Conservation (phyloP, 1,140 invertebrate species). For the Brachionus calyciflorus region DNA sequence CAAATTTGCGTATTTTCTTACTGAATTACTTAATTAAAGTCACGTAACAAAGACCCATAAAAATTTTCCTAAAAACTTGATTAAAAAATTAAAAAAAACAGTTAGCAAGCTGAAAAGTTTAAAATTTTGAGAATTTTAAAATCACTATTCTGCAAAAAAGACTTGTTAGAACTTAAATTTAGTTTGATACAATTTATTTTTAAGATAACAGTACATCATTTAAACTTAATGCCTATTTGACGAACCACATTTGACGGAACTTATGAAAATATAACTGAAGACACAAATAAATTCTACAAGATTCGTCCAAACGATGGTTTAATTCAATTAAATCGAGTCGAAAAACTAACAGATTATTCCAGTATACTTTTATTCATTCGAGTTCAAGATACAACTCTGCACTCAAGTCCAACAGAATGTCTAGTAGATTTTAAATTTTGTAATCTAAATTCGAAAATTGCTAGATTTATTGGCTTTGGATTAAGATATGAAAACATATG, state of each 20-base stretch:
- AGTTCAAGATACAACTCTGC: not conserved
- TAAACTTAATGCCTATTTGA: conserved; percentile 2
- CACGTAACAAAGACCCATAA: too few relatives aligned
- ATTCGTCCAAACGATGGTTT: not conserved
- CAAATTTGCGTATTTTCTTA: too few relatives aligned
- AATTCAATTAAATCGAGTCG: not conserved
- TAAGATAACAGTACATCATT: conserved; percentile 28
- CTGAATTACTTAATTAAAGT: too few relatives aligned
- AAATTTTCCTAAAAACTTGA: too few relatives aligned
- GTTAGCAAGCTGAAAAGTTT: too few relatives aligned
- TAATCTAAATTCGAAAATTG: not conserved
- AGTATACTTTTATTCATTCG: not conserved
- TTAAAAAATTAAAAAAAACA: too few relatives aligned
- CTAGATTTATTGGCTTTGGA: conserved; percentile 37
- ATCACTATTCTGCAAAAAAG: too few relatives aligned
- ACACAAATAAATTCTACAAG: not conserved
- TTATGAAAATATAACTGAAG: not conserved
- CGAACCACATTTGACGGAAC: not conserved
- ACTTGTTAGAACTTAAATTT: too few relatives aligned
- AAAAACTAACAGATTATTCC: not conserved
- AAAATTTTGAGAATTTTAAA: too few relatives aligned
- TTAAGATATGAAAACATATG: conserved; percentile 16
- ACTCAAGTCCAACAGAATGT: not conserved
- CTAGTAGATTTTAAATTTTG: conserved; percentile 14
- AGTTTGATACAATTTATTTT: too few relatives aligned